These are phyloP conservation scores for Nomada hirtipes DNA, from an alignment of 2,888 invertebrate genomes.

Conservation along the genomic window DNA sequence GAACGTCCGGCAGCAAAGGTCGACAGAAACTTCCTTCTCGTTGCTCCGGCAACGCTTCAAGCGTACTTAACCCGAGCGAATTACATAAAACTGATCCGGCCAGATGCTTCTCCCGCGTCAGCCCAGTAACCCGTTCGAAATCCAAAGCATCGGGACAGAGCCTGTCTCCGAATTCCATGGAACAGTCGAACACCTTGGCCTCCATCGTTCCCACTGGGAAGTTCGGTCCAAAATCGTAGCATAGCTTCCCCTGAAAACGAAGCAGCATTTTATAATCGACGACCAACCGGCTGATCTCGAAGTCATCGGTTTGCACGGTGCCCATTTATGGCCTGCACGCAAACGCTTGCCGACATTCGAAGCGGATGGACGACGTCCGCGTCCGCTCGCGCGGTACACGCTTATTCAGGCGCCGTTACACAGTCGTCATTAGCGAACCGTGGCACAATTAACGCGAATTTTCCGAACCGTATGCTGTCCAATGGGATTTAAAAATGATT, in stretches of 20 bases:
- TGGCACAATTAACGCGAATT: constrained; percentile 46
- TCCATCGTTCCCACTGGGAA: background rate
- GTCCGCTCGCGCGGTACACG: background rate
- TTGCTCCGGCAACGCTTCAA: too few relatives aligned
- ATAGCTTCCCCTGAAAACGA: constrained; percentile 22
- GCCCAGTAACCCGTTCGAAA: background rate
- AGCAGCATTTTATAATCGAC: background rate
- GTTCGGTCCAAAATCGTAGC: background rate
- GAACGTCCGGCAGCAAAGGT: too few relatives aligned
- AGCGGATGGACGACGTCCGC: background rate
- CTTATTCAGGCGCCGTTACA: constrained; percentile 11
- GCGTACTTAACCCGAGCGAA: too few relatives aligned
- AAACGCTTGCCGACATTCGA: background rate
- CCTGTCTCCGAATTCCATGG: background rate
- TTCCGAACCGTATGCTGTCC: constrained; percentile 41
- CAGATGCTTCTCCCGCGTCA: too few relatives aligned
- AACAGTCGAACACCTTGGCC: background rate
- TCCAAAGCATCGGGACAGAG: background rate
- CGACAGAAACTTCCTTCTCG: too few relatives aligned
- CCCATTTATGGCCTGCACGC: constrained; percentile 16
- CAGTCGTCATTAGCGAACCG: constrained; percentile 31
- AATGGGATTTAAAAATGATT: constrained; percentile 61
- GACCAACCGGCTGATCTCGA: constrained; percentile 16
- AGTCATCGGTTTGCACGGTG: background rate
- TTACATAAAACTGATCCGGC: too few relatives aligned